Percentiles rank a stretch among this genome's conserved stretches.
Conservation (phyloP, 2,888 invertebrate species). For the Drosophila melanosoma region DNA sequence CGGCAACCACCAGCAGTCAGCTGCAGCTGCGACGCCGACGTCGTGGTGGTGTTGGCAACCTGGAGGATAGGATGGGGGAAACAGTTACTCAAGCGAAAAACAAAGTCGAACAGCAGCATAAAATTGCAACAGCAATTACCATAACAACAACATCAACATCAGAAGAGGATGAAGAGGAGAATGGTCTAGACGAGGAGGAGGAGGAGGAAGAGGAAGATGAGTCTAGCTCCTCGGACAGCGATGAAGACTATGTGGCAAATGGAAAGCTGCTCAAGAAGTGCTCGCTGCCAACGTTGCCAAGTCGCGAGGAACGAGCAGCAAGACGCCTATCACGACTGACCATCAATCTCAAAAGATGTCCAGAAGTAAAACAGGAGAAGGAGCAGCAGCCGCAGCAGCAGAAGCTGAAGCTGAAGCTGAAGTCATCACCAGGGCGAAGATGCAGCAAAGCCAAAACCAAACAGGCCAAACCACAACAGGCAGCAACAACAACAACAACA, state of each 20-base stretch:
- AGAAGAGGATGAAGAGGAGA: constrained; percentile 34
- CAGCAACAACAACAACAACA: constrained; percentile 21
- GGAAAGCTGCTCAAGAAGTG: constrained; percentile 39
- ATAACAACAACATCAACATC: background rate
- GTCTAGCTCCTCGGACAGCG: constrained; percentile 60
- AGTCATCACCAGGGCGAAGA: constrained; percentile 14
- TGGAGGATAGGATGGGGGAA: constrained; percentile 85
- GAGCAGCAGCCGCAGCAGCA: background rate
- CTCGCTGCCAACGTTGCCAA: constrained; percentile 3
- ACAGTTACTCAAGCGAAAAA: constrained; percentile 11
- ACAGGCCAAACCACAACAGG: constrained; percentile 13
- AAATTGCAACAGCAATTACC: constrained; percentile 8
- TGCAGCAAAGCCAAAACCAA: constrained; percentile 24
- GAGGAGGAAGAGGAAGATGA: constrained; percentile 41
- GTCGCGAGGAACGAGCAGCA: constrained; percentile 66
- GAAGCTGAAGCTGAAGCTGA: background rate
- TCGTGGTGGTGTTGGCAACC: constrained; percentile 68
- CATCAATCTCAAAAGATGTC: constrained; percentile 40
- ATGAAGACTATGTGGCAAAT: constrained; percentile 71
- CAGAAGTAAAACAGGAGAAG: constrained; percentile 13
- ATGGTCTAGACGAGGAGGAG: constrained; percentile 43
- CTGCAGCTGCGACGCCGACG: constrained; percentile 70
- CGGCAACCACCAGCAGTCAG: constrained; percentile 82
- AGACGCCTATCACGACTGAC: constrained; percentile 59
- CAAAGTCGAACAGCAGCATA: constrained; percentile 24